These are phyloP conservation scores for Mythimna pallens DNA, from an alignment of 2,888 invertebrate genomes.

Conservation along the genomic window DNA sequence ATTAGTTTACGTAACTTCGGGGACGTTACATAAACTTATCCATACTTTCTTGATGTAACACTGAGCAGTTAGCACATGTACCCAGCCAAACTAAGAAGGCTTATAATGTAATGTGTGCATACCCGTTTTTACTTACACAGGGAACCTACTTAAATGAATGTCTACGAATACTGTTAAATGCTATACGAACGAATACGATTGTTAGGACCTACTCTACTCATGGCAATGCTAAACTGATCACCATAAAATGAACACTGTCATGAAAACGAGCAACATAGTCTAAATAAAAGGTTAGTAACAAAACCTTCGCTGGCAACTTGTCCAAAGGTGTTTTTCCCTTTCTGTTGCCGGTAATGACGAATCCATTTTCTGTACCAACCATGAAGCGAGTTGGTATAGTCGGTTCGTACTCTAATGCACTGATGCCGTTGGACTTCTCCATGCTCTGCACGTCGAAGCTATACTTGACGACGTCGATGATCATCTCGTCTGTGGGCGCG, in stretches of 20 bases:
- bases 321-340: constrained; percentile 93
- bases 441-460: constrained; percentile 87
- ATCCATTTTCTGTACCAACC: constrained; percentile 93
- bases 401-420: constrained; percentile 92
- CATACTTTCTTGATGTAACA: too few species aligned
- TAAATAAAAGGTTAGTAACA: constrained; percentile 13
- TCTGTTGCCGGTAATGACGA: constrained; percentile 92
- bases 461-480: constrained; percentile 92
- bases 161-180: neutral
- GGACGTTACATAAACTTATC: too few species aligned
- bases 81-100: too few species aligned
- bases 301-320: constrained; percentile 91
- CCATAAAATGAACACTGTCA: too few species aligned
- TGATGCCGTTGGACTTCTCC: constrained; percentile 91
- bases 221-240: neutral
- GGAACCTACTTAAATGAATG: neutral
- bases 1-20: too few species aligned
- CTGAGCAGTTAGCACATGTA: too few species aligned
- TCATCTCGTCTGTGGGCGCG: constrained; percentile 92
- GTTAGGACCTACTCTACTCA: neutral
- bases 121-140: too few species aligned
- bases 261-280: neutral
- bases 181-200: too few species aligned
- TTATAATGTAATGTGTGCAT: too few species aligned
- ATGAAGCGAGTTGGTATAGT: constrained; percentile 94